Conservation (phyloP, 2,797 vertebrate genomes). For the Sebastes kiyomatsui region DNA sequence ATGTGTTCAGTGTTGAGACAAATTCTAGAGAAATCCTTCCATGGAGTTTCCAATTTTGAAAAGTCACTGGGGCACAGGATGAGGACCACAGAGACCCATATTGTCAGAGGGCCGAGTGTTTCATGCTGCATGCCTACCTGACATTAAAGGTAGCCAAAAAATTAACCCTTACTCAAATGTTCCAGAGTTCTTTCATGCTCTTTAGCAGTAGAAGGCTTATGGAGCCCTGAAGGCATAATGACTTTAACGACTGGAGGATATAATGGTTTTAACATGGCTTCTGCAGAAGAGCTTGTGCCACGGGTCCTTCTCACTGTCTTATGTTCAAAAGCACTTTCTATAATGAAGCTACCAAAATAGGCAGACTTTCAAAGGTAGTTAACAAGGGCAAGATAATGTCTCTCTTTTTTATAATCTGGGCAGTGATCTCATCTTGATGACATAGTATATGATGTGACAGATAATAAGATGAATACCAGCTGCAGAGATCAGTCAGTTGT, state of each 20-base stretch:
- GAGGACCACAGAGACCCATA: constrained; percentile 1
- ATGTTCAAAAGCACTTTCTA: constrained; percentile 69
- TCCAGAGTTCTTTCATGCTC: constrained; percentile 54
- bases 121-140: constrained; percentile 26
- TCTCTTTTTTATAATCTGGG: constrained; percentile 43
- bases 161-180: constrained; percentile 59
- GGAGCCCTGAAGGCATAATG: constrained; percentile 73
- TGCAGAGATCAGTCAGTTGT: constrained; percentile 23
- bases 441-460: constrained; percentile 37
- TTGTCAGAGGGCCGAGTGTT: not conserved
- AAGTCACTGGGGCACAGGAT: not conserved
- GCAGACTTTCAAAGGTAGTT: constrained; percentile 58
- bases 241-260: constrained; percentile 74
- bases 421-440: constrained; percentile 63
- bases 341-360: constrained; percentile 65
- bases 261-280: constrained; percentile 81
- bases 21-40: not conserved
- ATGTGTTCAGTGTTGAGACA: not conserved
- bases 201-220: constrained; percentile 47
- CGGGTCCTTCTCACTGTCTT: constrained; percentile 61
- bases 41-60: not conserved
- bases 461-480: constrained; percentile 50
- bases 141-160: constrained; percentile 45
- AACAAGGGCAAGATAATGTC: constrained; percentile 45
- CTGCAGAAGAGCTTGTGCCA: constrained; percentile 60